Evolutionary conservation across 2,888 invertebrate genomes (phyloP).

Genomic region (Melanostoma mellinum): DNA sequence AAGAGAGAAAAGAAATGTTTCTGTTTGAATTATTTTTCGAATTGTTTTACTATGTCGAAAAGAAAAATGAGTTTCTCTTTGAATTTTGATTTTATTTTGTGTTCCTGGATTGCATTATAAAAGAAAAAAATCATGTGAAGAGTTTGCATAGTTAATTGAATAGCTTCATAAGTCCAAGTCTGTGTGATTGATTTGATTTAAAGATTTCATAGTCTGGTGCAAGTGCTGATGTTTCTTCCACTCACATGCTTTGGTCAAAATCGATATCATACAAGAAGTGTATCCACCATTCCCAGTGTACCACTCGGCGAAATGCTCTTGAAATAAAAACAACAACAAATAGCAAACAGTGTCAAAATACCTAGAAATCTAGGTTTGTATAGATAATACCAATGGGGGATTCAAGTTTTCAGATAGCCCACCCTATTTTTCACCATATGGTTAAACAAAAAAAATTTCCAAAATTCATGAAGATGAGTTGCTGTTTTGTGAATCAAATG

Average conservation of each 20-base stretch:
- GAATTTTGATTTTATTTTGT: slow-evolving; percentile 15
- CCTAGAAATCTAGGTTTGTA: slow-evolving; percentile 27
- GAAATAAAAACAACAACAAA: slow-evolving; percentile 54
- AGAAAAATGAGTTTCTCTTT: slow-evolving; percentile 11
- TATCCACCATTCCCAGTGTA: slow-evolving; percentile 17
- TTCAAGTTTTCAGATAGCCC: no score
- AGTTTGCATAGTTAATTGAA: background rate
- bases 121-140: no score
- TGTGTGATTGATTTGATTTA: slow-evolving; percentile 27
- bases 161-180: slow-evolving; percentile 5
- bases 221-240: slow-evolving; percentile 25
- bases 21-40: background rate
- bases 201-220: slow-evolving; percentile 32
- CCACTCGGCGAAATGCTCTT: slow-evolving; percentile 41
- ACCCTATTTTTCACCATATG: no score
- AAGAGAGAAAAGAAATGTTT: background rate
- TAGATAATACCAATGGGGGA: background rate
- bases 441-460: no score
- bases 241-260: slow-evolving; percentile 46
- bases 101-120: background rate
- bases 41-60: slow-evolving; percentile 1
- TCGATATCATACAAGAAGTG: slow-evolving; percentile 60
- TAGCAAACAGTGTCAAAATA: slow-evolving; percentile 44
- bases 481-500: no score
- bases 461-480: no score